A percentile compares a stretch with the other conserved stretches of the same genome.
Evolutionary conservation across 2,797 vertebrate species (phyloP).

Genomic region (Hydrocynus forskahlii): DNA sequence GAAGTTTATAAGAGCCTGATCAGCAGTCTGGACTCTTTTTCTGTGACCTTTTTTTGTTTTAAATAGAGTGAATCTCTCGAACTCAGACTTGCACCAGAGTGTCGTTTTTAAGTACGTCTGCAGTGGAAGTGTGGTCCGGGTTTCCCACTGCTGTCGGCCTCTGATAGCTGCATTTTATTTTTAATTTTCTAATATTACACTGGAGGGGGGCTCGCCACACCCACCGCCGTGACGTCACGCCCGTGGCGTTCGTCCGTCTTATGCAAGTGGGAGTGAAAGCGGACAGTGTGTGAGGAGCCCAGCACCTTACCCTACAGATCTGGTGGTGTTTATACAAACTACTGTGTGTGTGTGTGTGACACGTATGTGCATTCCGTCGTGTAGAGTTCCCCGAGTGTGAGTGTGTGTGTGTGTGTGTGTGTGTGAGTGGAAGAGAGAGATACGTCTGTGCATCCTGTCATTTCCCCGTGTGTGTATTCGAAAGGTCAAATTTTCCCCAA

Average conservation of each 20-base stretch:
- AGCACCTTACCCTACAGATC: background rate
- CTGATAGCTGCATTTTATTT: background rate
- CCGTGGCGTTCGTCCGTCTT: constrained; percentile 5
- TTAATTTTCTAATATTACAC: background rate
- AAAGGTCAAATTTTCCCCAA: no score
- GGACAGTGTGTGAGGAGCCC: no score
- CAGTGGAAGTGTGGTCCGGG: background rate
- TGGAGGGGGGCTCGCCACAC: constrained; percentile 1
- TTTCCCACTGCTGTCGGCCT: background rate
- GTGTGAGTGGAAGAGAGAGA: no score
- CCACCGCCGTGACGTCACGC: constrained; percentile 18
- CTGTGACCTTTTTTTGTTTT: background rate
- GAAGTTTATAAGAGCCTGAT: background rate
- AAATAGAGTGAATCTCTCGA: background rate
- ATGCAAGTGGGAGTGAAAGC: background rate
- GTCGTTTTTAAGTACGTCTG: background rate
- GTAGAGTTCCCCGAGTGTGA: no score
- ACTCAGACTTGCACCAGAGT: background rate
- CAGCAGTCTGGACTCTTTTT: background rate
- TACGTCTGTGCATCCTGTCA: no score
- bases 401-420: no score
- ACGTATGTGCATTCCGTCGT: background rate
- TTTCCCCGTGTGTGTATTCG: no score
- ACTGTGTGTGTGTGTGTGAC: background rate
- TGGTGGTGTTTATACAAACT: background rate